Evolutionary conservation across 2,113 vertebrate genomes (phyloP).

Genomic region (Ursus arctos): DNA sequence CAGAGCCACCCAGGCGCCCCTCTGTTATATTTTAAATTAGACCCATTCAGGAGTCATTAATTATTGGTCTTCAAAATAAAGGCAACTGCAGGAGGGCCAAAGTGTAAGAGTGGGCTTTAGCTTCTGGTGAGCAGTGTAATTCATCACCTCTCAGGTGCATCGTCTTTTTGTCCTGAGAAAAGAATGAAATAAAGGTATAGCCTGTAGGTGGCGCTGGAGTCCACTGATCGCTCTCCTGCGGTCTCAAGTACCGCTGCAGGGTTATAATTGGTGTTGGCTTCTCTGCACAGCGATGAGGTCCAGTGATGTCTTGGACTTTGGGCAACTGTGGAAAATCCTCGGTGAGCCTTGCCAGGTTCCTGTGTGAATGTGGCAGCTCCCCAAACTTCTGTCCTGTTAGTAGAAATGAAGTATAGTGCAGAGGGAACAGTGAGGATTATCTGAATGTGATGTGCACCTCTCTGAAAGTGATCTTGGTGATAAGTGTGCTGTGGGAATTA

Average conservation of each 20-base stretch:
- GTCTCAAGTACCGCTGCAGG: background rate
- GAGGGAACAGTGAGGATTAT: background rate
- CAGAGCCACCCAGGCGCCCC: background rate
- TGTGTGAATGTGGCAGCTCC: background rate
- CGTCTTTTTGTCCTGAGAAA: background rate
- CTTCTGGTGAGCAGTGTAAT: background rate
- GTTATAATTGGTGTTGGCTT: background rate
- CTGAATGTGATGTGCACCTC: background rate
- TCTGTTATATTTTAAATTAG: background rate
- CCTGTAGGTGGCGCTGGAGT: slow-evolving; percentile 72
- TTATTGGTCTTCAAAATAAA: background rate
- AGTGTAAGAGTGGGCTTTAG: background rate
- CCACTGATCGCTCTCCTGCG: background rate
- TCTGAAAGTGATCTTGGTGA: background rate
- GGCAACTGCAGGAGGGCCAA: background rate
- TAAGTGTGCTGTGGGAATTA: background rate
- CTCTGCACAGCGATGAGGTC: background rate
- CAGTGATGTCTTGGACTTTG: background rate
- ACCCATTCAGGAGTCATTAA: background rate
- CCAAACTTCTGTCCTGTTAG: slow-evolving; percentile 22
- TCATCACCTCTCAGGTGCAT: background rate
- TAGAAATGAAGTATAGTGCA: background rate
- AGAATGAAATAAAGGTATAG: slow-evolving; percentile 17
- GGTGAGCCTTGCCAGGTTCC: background rate
- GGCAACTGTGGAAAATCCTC: slow-evolving; percentile 15